Evolutionary conservation across 2,888 invertebrate genomes (phyloP).

Genomic region (Leucophenga montana): DNA sequence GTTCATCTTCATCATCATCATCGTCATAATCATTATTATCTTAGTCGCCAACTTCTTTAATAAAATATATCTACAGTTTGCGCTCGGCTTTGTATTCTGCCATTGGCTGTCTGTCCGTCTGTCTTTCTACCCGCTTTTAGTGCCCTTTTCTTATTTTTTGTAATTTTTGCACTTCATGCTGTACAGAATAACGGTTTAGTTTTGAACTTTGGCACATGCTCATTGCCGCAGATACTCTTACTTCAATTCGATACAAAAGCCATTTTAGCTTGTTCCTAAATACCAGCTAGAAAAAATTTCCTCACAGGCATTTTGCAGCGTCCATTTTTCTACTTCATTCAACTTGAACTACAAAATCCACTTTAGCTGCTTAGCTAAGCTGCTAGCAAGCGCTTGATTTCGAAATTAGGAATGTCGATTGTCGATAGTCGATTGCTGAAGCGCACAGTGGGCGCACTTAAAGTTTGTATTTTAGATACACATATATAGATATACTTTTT

Average conservation of each 20-base stretch:
- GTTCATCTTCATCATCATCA: not conserved
- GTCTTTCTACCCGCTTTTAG: not conserved
- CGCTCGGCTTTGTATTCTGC: not conserved
- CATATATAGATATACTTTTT: constrained; percentile 47
- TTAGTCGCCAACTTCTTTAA: not conserved
- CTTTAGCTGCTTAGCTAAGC: not conserved
- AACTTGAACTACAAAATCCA: constrained; percentile 6
- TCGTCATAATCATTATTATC: not conserved
- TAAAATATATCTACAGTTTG: constrained; percentile 14
- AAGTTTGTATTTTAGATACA: not conserved
- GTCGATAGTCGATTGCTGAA: not conserved
- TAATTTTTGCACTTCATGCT: not conserved
- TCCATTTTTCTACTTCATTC: not conserved
- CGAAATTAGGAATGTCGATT: not conserved
- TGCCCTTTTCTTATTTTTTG: not conserved
- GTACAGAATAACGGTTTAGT: not conserved
- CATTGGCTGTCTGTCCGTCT: not conserved
- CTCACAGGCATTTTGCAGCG: not conserved
- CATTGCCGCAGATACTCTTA: not conserved
- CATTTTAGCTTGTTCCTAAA: not conserved
- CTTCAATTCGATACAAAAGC: not conserved
- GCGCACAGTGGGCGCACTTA: constrained; percentile 1
- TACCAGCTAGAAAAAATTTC: not conserved
- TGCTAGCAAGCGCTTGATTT: not conserved
- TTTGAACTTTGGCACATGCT: constrained; percentile 11